phyloP scores from a whole-genome alignment of 2,113 vertebrate species.

The Copsychus sechellarum region DNA sequence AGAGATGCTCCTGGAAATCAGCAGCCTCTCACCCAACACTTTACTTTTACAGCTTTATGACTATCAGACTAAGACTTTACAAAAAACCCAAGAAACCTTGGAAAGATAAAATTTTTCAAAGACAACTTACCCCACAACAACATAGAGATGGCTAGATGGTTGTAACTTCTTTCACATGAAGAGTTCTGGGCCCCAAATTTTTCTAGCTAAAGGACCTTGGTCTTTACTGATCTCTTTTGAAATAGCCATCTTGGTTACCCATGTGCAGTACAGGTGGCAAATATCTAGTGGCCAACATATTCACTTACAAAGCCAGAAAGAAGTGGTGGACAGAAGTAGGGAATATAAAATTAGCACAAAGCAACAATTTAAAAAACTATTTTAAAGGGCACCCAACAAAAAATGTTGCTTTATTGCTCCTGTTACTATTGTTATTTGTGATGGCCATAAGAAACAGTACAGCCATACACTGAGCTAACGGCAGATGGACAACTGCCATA shows the following conservation, averaged over 20 bases:
- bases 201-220: slow-evolving; percentile 1
- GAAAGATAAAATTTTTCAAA: background rate
- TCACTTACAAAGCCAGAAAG: slow-evolving; percentile 62
- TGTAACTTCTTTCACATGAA: background rate
- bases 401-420: slow-evolving; percentile 19
- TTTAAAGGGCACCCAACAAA: slow-evolving; percentile 26
- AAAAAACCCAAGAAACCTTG: background rate
- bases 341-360: slow-evolving; percentile 32
- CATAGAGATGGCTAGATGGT: background rate
- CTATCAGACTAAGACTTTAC: background rate
- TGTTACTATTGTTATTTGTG: slow-evolving; percentile 35
- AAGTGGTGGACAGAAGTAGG: background rate
- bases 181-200: background rate
- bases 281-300: slow-evolving; percentile 40
- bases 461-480: slow-evolving; percentile 48
- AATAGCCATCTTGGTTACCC: slow-evolving; percentile 43
- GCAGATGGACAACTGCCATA: slow-evolving; percentile 56
- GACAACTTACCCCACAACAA: background rate
- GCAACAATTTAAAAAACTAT: slow-evolving; percentile 1
- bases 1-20: background rate
- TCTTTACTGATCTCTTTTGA: slow-evolving; percentile 36
- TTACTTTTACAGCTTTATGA: accelerated
- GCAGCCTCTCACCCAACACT: background rate
- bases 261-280: slow-evolving; percentile 57
- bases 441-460: slow-evolving; percentile 50